Conservation (phyloP, 2,888 invertebrate species). For the Ophioninae sp. region DNA sequence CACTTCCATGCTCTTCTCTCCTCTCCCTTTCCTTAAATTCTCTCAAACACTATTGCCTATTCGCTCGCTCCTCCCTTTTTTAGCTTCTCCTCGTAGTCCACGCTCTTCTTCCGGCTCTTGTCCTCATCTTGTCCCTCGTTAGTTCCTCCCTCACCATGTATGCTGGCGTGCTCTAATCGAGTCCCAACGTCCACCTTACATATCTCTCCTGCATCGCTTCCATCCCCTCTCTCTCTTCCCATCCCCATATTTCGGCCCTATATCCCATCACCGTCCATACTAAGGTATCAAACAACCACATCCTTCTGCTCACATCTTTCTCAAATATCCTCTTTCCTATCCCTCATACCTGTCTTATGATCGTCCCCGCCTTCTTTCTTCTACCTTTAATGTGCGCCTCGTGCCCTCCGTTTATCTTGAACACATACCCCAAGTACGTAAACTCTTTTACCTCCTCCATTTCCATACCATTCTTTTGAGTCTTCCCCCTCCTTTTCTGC, state of each 20-base stretch:
- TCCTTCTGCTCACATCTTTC: slow-evolving; percentile 15
- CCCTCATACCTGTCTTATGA: slow-evolving; percentile 29
- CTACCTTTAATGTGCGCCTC: slow-evolving; percentile 6
- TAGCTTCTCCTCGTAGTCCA: too few relatives aligned
- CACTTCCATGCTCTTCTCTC: neutral
- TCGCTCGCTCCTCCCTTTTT: slow-evolving; percentile 1
- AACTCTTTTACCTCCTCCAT: slow-evolving; percentile 25
- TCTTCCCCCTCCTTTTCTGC: neutral
- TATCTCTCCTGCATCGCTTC: too few relatives aligned
- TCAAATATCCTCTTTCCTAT: slow-evolving; percentile 34
- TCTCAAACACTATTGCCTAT: slow-evolving; percentile 13
- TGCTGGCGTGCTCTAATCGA: slow-evolving; percentile 36
- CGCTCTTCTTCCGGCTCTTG: too few relatives aligned
- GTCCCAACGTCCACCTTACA: too few relatives aligned
- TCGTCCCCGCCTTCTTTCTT: slow-evolving; percentile 13
- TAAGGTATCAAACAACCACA: slow-evolving; percentile 33
- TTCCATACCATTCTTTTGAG: too few relatives aligned
- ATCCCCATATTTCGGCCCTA: too few relatives aligned
- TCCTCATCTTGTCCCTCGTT: slow-evolving; percentile 18
- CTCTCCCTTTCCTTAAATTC: slow-evolving; percentile 12
- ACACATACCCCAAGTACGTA: slow-evolving; percentile 15
- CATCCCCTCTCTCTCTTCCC: too few relatives aligned
- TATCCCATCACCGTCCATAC: slow-evolving; percentile 40
- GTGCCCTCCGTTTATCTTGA: slow-evolving; percentile 12
- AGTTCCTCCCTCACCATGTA: slow-evolving; percentile 32